Conservation (phyloP, 2,888 invertebrate genomes). For the Heliconius erato region DNA sequence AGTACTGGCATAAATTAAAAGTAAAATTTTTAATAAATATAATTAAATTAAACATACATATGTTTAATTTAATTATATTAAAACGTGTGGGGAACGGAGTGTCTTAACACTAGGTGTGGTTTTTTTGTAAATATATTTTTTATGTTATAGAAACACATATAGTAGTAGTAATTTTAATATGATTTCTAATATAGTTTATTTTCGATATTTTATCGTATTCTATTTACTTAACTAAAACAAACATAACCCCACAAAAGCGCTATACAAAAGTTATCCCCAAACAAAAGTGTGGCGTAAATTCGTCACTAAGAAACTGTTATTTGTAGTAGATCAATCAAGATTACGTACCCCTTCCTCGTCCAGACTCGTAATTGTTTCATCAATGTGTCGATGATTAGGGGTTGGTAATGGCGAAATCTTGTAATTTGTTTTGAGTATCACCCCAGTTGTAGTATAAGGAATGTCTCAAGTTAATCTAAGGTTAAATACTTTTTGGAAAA, state of each 20-base stretch:
- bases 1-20: too few relatives aligned
- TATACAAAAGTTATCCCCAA: constrained; percentile 30
- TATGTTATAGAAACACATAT: too few relatives aligned
- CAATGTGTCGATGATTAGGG: constrained; percentile 79
- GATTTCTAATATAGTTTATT: background rate
- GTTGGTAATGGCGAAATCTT: constrained; percentile 64
- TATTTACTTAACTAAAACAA: background rate
- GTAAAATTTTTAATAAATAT: too few relatives aligned
- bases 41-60: too few relatives aligned
- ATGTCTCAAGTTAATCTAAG: background rate
- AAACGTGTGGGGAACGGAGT: too few relatives aligned
- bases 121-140: too few relatives aligned
- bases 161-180: too few relatives aligned
- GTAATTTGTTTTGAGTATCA: constrained; percentile 51
- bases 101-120: too few relatives aligned
- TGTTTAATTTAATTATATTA: too few relatives aligned
- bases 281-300: constrained; percentile 50
- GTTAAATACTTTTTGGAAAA: too few relatives aligned
- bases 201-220: background rate
- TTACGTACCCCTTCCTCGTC: constrained; percentile 69
- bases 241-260: background rate
- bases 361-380: constrained; percentile 72
- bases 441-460: background rate
- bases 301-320: constrained; percentile 66
- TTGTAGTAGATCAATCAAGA: constrained; percentile 85